These are phyloP conservation scores for Eueremaeus valkanovi DNA, from an alignment of 2,888 invertebrate genomes.

Conservation along the genomic window DNA sequence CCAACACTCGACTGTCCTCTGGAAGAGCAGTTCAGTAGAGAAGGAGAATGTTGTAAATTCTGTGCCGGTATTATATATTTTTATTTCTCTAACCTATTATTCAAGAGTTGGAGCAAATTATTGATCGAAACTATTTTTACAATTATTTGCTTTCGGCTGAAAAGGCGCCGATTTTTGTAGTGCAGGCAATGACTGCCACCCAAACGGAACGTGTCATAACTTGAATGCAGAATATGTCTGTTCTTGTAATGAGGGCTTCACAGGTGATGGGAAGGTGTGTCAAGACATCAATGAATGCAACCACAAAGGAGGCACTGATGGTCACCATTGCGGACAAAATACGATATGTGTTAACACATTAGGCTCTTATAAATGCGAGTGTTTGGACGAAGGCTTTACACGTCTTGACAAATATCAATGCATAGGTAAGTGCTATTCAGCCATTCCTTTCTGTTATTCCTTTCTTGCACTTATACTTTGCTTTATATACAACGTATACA, in stretches of 20 bases:
- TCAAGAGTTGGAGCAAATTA: slow-evolving; percentile 9
- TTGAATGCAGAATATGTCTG: slow-evolving; percentile 84
- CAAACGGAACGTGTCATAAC: slow-evolving; percentile 84
- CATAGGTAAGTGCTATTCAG: slow-evolving; percentile 39
- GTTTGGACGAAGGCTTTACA: slow-evolving; percentile 65
- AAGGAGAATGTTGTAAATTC: slow-evolving; percentile 83
- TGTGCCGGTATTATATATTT: slow-evolving; percentile 65
- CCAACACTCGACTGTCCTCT: slow-evolving; percentile 72
- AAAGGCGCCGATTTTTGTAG: slow-evolving; percentile 82
- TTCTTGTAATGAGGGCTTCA: slow-evolving; percentile 83
- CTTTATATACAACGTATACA: too few relatives aligned
- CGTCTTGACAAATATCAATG: slow-evolving; percentile 56
- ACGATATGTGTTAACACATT: slow-evolving; percentile 75
- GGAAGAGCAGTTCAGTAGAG: slow-evolving; percentile 71
- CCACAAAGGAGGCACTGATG: slow-evolving; percentile 68
- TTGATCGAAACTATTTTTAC: not conserved
- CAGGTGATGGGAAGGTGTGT: slow-evolving; percentile 67
- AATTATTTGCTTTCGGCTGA: slow-evolving; percentile 17
- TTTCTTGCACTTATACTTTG: too few relatives aligned
- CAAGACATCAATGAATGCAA: slow-evolving; percentile 78
- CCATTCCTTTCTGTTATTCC: too few relatives aligned
- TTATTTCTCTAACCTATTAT: not conserved
- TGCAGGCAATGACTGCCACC: slow-evolving; percentile 74
- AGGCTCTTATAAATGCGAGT: slow-evolving; percentile 78
- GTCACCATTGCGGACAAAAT: slow-evolving; percentile 79